Evolutionary conservation across 2,797 vertebrate genomes (phyloP), one percentile per base, ranked within the genome.

Genomic region (Meriones psammophilus): DNA sequence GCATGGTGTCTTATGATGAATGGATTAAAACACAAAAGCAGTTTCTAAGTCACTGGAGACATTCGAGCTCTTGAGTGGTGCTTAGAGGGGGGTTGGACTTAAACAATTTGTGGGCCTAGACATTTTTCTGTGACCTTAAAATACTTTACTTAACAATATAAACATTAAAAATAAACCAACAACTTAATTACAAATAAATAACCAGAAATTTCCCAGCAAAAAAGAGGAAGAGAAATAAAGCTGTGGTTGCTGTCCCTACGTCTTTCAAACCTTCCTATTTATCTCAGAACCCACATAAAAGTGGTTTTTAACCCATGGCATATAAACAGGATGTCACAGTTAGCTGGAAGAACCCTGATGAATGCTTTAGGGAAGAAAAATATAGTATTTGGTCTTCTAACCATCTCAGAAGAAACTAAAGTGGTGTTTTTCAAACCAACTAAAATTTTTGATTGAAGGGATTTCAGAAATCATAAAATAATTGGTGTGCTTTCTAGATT

Each of bases 271-370:
- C 74, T 94, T 92, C 78, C 62, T 86, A n/a, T 81, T 24, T 93
- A 81, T 94, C 94, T 96, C 74, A 91, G 85, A 95, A 94, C 30
- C 95, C 97, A 96, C 95, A 92, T 18, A 36, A 89, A 76, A 92
- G 92, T 85, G 91, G 92, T 93, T 97, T 95, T 80, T 60, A 92
- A 87, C 68, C 84, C 64, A n/a, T 1, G 30, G 62, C 18, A 54
- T 58, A 60, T 46, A 94, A 97, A 97, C 89, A 95, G 89, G 96
- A 97, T 95, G 96, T 94, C 84, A 92, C 91, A 46, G 92, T 96
- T 93, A 86, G 42, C 60, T 81, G 66, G 84, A 97, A 95, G 86
- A 94, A 86, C 56, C 50, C 54, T 39, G 2, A 60, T 15, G 39
- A 3, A 36, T 4, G 8, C 30, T 69, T 33, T 36, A 68, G 79